Percentiles rank a stretch among this genome's conserved stretches.
phyloP scores from a whole-genome alignment of 2,888 invertebrate genomes.

The Sarcophaga variegata region DNA sequence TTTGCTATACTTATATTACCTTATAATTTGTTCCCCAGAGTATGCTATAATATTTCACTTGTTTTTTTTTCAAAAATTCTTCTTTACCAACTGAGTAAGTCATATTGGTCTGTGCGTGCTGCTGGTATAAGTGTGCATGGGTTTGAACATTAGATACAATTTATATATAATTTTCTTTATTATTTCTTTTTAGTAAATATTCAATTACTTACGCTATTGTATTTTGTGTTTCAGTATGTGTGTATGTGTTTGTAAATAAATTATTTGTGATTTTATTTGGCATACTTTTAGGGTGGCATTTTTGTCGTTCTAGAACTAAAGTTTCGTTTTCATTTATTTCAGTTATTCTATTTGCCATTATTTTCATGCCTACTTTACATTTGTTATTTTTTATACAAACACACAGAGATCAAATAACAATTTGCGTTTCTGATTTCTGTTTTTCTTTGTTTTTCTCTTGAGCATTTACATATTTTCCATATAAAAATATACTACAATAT shows the following conservation, averaged over 20 bases:
- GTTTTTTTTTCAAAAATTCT: constrained; percentile 7
- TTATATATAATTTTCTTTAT: constrained; percentile 8
- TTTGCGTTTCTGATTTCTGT: constrained; percentile 47
- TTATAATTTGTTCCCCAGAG: constrained; percentile 58
- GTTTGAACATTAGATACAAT: constrained; percentile 15
- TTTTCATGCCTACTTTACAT: constrained; percentile 62
- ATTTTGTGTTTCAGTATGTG: constrained; percentile 17
- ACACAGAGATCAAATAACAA: constrained; percentile 59
- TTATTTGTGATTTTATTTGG: constrained; percentile 52
- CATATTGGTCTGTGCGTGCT: neutral
- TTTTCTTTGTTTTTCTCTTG: neutral
- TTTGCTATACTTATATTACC: constrained; percentile 19
- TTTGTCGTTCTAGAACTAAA: constrained; percentile 25
- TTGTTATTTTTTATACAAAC: constrained; percentile 33
- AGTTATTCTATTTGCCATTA: constrained; percentile 48
- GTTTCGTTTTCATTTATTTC: neutral
- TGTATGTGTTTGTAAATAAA: constrained; percentile 27
- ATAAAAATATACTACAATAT: neutral
- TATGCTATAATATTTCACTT: constrained; percentile 42
- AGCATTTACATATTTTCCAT: constrained; percentile 50
- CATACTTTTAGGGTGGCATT: constrained; percentile 48
- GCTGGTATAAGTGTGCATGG: neutral
- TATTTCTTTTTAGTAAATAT: constrained; percentile 55
- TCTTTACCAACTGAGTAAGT: neutral
- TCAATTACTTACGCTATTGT: constrained; percentile 59